A percentile compares a stretch with the other conserved stretches of the same genome.
phyloP scores from a whole-genome alignment of 2,113 vertebrate genomes.

The Capreolus pygargus region DNA sequence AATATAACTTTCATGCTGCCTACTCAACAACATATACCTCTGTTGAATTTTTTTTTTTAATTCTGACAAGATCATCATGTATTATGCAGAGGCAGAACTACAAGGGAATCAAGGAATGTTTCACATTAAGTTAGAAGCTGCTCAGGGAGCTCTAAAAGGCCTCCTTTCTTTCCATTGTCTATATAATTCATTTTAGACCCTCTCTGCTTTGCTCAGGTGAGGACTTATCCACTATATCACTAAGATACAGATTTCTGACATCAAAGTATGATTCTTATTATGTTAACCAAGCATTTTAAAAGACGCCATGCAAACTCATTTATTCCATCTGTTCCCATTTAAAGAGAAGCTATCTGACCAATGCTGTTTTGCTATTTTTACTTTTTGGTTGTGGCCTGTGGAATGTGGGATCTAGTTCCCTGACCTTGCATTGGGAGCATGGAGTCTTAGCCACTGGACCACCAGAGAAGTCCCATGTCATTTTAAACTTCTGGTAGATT shows the following conservation, averaged over 20 bases:
- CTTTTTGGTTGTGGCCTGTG: background rate
- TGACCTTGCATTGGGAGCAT: background rate
- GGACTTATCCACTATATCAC: background rate
- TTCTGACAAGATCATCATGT: background rate
- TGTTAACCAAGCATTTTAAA: slow-evolving; percentile 46
- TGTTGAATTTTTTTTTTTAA: background rate
- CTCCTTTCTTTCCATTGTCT: background rate
- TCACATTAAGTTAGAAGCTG: background rate
- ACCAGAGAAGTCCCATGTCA: background rate
- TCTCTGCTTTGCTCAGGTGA: background rate
- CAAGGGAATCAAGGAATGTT: background rate
- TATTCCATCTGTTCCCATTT: slow-evolving; percentile 37
- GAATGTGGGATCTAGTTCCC: background rate
- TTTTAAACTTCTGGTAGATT: slow-evolving; percentile 68
- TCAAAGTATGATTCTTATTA: background rate
- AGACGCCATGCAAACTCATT: slow-evolving; percentile 31
- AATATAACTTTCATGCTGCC: background rate
- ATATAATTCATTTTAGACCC: background rate
- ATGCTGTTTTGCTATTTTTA: slow-evolving; percentile 29
- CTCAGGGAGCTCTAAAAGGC: background rate
- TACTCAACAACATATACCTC: background rate
- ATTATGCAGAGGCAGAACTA: background rate
- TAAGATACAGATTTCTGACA: slow-evolving; percentile 27
- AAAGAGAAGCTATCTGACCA: slow-evolving; percentile 56
- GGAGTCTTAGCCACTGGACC: background rate